Percentiles rank a stretch among this genome's conserved stretches.
These are phyloP conservation scores for Takifugu flavidus DNA, from an alignment of 2,113 vertebrate species.

Conservation along the genomic window DNA sequence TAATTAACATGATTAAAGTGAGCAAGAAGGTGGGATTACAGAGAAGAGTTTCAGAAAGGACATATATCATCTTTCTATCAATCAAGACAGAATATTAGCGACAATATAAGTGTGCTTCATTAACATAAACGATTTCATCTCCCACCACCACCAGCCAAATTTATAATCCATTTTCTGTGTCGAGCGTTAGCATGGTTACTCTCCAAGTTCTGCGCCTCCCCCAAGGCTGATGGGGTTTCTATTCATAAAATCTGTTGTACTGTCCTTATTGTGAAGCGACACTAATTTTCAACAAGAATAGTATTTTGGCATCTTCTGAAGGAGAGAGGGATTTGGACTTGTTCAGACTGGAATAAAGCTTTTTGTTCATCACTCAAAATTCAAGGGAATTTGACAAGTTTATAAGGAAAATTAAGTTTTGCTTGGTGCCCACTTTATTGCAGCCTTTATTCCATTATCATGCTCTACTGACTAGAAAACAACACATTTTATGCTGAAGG, in stretches of 20 bases:
- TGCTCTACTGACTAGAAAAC: neutral
- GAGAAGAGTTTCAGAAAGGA: slow-evolving; percentile 5
- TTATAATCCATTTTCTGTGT: slow-evolving; percentile 40
- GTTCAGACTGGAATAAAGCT: slow-evolving; percentile 4
- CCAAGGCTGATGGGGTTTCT: slow-evolving; percentile 44
- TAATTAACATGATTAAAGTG: slow-evolving; percentile 4
- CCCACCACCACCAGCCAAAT: slow-evolving; percentile 21
- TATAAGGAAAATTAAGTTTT: slow-evolving; percentile 9
- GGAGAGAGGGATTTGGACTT: slow-evolving; percentile 13
- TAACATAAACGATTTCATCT: neutral
- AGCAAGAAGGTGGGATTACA: slow-evolving; percentile 10
- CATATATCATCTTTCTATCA: slow-evolving; percentile 3
- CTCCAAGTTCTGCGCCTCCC: slow-evolving; percentile 39
- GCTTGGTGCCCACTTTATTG: neutral
- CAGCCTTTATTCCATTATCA: slow-evolving; percentile 14
- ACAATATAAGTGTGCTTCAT: neutral
- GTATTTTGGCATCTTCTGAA: slow-evolving; percentile 26
- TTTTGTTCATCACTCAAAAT: slow-evolving; percentile 10
- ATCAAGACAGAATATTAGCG: slow-evolving; percentile 7
- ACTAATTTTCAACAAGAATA: slow-evolving; percentile 46
- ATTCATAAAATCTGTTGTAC: slow-evolving; percentile 51
- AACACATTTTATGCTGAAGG: too few relatives aligned
- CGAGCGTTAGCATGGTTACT: slow-evolving; percentile 42
- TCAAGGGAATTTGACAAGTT: slow-evolving; percentile 31
- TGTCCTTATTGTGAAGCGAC: slow-evolving; percentile 43